Percentiles rank a stretch among this genome's conserved stretches.
phyloP scores from a whole-genome alignment of 2,888 invertebrate genomes.

The Drosophila meridiana region DNA sequence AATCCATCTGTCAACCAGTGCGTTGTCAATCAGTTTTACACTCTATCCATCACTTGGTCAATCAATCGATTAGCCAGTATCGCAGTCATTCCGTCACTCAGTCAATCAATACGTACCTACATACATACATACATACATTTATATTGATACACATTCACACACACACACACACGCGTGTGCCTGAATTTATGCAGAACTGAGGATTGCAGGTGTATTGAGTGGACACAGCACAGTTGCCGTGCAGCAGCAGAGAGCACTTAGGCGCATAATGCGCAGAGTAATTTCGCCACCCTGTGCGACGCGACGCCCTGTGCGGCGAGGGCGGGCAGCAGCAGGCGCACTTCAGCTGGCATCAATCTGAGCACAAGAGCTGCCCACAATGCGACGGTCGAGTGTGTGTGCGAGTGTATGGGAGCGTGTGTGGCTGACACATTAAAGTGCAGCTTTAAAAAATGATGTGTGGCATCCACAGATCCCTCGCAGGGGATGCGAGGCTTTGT shows the following conservation, averaged over 20 bases:
- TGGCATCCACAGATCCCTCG: conserved; percentile 6
- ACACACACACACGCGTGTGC: neutral
- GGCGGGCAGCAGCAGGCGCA: conserved; percentile 9
- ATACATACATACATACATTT: neutral
- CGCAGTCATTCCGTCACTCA: neutral
- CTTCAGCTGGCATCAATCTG: conserved; percentile 41
- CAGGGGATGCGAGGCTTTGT: conserved; percentile 19
- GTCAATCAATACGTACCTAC: neutral
- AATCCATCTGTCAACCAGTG: too few relatives aligned
- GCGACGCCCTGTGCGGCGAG: conserved; percentile 13
- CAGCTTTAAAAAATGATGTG: conserved; percentile 35
- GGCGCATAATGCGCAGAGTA: conserved; percentile 59
- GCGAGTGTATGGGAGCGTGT: conserved; percentile 17
- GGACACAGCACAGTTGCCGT: neutral
- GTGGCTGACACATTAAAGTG: conserved; percentile 58
- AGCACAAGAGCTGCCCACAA: conserved; percentile 10
- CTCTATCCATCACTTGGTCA: neutral
- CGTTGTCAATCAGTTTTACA: neutral
- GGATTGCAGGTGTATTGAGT: conserved; percentile 4
- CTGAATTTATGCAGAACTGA: neutral
- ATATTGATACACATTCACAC: neutral
- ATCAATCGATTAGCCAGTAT: neutral
- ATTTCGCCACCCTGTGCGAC: conserved; percentile 17
- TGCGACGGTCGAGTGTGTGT: conserved; percentile 11
- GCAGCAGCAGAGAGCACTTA: conserved; percentile 41